A percentile compares a stretch with the other conserved stretches of the same genome.
phyloP scores from a whole-genome alignment of 2,113 vertebrate genomes.

The Phyllostomus hastatus region DNA sequence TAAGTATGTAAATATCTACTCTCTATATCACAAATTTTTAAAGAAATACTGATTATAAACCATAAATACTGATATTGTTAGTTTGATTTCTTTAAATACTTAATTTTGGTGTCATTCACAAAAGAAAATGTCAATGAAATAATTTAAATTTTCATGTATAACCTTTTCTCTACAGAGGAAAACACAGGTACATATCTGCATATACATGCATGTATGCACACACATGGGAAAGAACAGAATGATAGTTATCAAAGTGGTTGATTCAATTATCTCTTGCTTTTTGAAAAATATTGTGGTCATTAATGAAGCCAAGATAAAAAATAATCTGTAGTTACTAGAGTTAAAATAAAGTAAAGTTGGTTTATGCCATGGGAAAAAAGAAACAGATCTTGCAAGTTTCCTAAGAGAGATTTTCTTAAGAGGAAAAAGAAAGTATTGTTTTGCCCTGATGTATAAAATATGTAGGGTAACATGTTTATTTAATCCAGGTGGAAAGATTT shows the following conservation, averaged over 20 bases:
- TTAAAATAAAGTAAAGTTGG: neutral
- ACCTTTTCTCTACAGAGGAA: neutral
- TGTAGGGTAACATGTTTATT: neutral
- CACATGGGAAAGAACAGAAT: neutral
- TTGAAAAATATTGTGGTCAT: neutral
- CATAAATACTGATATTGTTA: fast-evolving
- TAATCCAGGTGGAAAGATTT: conserved; percentile 34
- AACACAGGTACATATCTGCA: neutral
- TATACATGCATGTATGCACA: neutral
- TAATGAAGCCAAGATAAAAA: neutral
- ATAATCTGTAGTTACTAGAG: neutral
- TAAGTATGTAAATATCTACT: neutral
- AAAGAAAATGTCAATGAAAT: neutral
- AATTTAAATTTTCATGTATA: neutral
- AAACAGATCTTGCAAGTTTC: conserved; percentile 26
- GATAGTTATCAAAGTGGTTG: neutral
- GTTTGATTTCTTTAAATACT: neutral
- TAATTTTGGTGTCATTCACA: neutral
- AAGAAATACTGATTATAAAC: neutral
- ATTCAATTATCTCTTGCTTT: neutral
- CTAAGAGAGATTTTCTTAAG: conserved; percentile 45
- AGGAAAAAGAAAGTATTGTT: neutral
- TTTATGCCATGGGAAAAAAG: neutral
- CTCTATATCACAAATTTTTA: neutral
- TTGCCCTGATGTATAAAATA: conserved; percentile 28